Percentiles rank a stretch among this genome's conserved stretches.
Evolutionary conservation across 35 echinoderm and acorn worm species (phyloP).

Genomic region (Anneissia japonica): DNA sequence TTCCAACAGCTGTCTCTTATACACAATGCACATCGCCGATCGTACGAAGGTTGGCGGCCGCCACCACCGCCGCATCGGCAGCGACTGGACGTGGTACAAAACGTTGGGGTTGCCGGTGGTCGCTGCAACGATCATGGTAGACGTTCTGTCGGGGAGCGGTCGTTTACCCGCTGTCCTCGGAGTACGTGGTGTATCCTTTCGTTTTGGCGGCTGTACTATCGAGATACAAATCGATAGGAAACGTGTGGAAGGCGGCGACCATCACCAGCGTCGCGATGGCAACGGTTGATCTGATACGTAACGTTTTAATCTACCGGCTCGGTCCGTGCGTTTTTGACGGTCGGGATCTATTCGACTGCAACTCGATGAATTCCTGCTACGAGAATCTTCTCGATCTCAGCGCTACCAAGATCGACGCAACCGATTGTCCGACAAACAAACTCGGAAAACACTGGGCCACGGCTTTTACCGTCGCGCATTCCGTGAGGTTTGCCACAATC

Average conservation of each 20-base stretch:
- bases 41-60: neutral
- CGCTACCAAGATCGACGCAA: neutral
- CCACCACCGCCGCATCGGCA: too few relatives aligned
- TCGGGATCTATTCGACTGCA: neutral
- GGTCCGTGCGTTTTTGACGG: neutral
- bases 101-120: neutral
- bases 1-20: neutral
- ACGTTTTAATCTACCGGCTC: neutral
- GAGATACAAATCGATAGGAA: neutral
- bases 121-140: neutral
- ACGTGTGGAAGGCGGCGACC: neutral
- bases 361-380: neutral
- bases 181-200: neutral
- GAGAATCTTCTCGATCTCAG: neutral
- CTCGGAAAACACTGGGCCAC: neutral
- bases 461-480: neutral
- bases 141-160: neutral
- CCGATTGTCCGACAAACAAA: neutral
- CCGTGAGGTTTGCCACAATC: neutral
- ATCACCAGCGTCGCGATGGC: neutral
- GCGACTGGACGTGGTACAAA: neutral
- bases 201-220: neutral
- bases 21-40: neutral
- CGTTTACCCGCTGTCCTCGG: neutral
- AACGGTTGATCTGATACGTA: neutral